Evolutionary conservation across 2,888 invertebrate species (phyloP).

Genomic region (Ormyrus nitidulus): DNA sequence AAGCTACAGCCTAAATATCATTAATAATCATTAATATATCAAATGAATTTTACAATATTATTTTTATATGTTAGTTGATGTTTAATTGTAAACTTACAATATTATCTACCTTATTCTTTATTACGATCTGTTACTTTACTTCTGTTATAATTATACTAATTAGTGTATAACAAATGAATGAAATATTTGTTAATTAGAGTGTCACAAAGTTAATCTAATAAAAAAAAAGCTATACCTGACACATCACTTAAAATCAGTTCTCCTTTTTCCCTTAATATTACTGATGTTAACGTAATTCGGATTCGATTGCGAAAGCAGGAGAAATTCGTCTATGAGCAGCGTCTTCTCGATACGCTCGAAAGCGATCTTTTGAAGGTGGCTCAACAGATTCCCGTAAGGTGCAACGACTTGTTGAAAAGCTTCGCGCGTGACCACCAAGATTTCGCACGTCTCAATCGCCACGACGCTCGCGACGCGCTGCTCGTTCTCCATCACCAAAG

Average conservation of each 20-base stretch:
- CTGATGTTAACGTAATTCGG: constrained; percentile 63
- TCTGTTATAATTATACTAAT: too few species aligned
- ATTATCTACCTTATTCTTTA: too few species aligned
- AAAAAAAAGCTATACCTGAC: too few species aligned
- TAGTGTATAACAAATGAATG: too few species aligned
- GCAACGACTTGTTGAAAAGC: constrained; percentile 73
- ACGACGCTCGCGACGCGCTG: constrained; percentile 72
- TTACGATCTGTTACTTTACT: too few species aligned
- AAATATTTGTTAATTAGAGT: too few species aligned
- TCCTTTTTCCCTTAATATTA: constrained; percentile 55
- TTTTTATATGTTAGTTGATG: too few species aligned
- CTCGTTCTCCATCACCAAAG: constrained; percentile 74
- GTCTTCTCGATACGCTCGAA: constrained; percentile 62
- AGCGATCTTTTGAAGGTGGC: constrained; percentile 67
- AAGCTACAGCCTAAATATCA: background rate
- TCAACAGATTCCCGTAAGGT: constrained; percentile 71
- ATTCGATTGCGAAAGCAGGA: background rate
- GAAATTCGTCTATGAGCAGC: constrained; percentile 58
- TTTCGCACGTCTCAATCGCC: constrained; percentile 75
- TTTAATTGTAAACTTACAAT: too few species aligned
- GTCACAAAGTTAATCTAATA: too few species aligned
- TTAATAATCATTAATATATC: background rate
- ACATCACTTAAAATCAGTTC: background rate
- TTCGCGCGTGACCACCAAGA: constrained; percentile 70
- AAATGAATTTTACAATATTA: too few species aligned